Evolutionary conservation across 53 echinoderm and acorn worm species (phyloP), one percentile per base, ranked within the genome.

Genomic region (Antedon mediterranea): DNA sequence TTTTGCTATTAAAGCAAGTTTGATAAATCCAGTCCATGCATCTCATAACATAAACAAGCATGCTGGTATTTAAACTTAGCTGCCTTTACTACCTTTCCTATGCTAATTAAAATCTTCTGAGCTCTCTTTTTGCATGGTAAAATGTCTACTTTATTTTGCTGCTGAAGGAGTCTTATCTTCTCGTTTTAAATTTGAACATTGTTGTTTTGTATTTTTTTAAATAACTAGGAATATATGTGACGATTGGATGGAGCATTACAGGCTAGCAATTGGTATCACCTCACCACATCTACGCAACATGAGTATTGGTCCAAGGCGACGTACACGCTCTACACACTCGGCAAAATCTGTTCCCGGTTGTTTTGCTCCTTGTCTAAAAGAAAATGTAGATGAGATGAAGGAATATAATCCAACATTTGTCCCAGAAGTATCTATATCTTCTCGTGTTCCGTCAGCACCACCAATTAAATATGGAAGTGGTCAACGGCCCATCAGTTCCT

Each of bases 191-290:
- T 11, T 57, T 57, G 23, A 41, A 41, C 41, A 15, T 57, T 57
- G 9, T 6, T 57, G 3, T 57, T 57, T 23, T 57, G 37, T 11
- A 13, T 2, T 71, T 78, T n/a, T n/a, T n/a, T n/a, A n/a, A n/a
- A n/a, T n/a, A n/a, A n/a, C 28, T 71, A 93, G 93, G 78, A 78
- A 90, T 74, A 32, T 82, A 18, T 71, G 85, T 70, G 97, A 97
- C 29, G 92, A 97, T 31, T 97, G 97, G 95, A 86, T 97, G 89
- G 97, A 97, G 30, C 97, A 97, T 76, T 97, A 89, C 76, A 81
- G 97, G 77, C 76, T 92, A 28, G 82, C 86, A 26, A 81, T 97
- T 20, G 88, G 89, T 28, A 91, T 94, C 72, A 84, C 81, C 31
- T 82, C 82, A 28, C 88, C 91, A 28, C 86, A 85, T 28, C 83